A percentile compares a stretch with the other conserved stretches of the same genome.
Evolutionary conservation across 2,113 vertebrate genomes (phyloP).

Genomic region (Chaenogobius annularis): DNA sequence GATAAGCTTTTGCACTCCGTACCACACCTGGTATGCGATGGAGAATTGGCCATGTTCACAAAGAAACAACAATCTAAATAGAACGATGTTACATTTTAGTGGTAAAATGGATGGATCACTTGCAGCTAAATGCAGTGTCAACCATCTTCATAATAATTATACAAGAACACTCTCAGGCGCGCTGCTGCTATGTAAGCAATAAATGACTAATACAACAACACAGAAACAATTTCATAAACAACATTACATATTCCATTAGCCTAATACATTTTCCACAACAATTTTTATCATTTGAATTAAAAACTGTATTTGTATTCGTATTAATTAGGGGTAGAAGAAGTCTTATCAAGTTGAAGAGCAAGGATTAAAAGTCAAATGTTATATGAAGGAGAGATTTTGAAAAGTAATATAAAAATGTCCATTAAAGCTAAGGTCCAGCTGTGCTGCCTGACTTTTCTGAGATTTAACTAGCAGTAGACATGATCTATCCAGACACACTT

Average conservation of each 20-base stretch:
- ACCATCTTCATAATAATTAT: background rate
- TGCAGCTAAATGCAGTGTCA: background rate
- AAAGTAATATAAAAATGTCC: conserved; percentile 44
- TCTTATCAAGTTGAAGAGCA: background rate
- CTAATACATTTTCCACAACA: background rate
- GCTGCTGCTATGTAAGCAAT: too few species aligned
- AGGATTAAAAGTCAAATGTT: conserved; percentile 4
- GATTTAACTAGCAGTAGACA: conserved; percentile 48
- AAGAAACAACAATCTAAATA: background rate
- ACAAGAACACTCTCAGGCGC: too few species aligned
- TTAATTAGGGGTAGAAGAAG: background rate
- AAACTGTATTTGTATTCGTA: background rate
- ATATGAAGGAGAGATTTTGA: background rate
- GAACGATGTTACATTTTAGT: background rate
- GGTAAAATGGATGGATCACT: background rate
- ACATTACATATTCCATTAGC: background rate
- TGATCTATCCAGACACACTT: conserved; percentile 20
- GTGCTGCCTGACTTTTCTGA: conserved; percentile 39
- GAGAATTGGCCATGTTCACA: background rate
- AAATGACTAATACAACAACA: too few species aligned
- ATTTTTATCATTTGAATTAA: background rate
- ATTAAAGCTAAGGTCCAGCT: conserved; percentile 43
- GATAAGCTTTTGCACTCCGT: conserved; percentile 34
- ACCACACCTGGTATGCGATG: conserved; percentile 18
- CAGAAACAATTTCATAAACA: too few species aligned